A percentile compares a stretch with the other conserved stretches of the same genome.
These are phyloP conservation scores for Petaurus breviceps DNA, from an alignment of 2,113 vertebrate genomes.

Conservation along the genomic window DNA sequence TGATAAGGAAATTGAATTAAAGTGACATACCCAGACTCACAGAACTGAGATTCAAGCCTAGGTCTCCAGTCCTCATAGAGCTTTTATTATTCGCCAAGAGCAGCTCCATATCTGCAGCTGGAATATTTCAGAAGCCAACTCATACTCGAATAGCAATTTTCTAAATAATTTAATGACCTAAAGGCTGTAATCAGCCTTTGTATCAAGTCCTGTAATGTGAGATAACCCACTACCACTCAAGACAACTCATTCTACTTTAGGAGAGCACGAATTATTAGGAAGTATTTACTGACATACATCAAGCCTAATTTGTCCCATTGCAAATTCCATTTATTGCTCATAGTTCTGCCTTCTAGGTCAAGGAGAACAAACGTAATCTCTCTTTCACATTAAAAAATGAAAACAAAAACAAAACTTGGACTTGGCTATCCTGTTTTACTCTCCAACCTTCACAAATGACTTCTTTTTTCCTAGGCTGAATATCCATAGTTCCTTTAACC, in stretches of 20 bases:
- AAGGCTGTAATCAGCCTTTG: background rate
- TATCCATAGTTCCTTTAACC: background rate
- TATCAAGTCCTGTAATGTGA: background rate
- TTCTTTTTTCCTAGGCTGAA: background rate
- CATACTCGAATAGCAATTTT: background rate
- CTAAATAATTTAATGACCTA: background rate
- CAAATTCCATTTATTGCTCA: background rate
- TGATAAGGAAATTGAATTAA: background rate
- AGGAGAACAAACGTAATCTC: background rate
- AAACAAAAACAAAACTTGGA: background rate
- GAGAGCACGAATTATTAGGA: background rate
- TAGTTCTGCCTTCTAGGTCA: background rate
- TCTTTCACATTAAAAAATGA: background rate
- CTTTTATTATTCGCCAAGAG: background rate
- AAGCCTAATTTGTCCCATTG: background rate
- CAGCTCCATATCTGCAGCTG: background rate
- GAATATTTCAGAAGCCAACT: background rate
- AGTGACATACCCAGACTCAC: background rate
- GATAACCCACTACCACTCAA: background rate
- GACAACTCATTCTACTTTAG: background rate
- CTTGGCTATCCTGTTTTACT: background rate
- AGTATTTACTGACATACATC: background rate
- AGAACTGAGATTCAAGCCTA: background rate
- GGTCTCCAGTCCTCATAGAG: background rate
- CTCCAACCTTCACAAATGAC: background rate